Evolutionary conservation across 1,140 invertebrate genomes (phyloP).

Genomic region (Megalonaias nervosa): DNA sequence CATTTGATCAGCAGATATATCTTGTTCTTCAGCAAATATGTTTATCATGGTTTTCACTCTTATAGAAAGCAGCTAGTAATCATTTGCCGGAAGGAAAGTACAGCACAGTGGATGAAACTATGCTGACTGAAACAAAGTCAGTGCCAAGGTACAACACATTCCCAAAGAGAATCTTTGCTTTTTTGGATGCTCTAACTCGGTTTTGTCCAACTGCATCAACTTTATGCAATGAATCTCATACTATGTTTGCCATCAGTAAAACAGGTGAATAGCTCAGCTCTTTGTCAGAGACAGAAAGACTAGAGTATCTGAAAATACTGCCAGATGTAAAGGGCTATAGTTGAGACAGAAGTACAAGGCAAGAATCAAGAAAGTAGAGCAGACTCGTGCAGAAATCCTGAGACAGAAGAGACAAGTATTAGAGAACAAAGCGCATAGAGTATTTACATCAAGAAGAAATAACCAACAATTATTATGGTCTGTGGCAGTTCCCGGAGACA

Average conservation of each 20-base stretch:
- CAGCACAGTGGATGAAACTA: background rate
- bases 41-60: slow-evolving; percentile 1
- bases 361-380: background rate
- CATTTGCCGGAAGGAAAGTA: slow-evolving; percentile 2
- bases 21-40: slow-evolving; percentile 17
- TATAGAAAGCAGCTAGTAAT: slow-evolving; percentile 4
- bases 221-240: slow-evolving; percentile 16
- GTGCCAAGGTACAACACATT: slow-evolving; percentile 25
- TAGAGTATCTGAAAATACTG: background rate
- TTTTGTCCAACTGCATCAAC: slow-evolving; percentile 5
- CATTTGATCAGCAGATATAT: slow-evolving; percentile 8
- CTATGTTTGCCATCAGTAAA: slow-evolving; percentile 33
- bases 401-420: slow-evolving; percentile 18
- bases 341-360: slow-evolving; percentile 10
- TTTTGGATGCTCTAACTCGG: slow-evolving; percentile 22
- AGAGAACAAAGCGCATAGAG: slow-evolving; percentile 16
- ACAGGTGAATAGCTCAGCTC: slow-evolving; percentile 16
- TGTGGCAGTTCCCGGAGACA: slow-evolving; percentile 28
- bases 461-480: slow-evolving; percentile 30
- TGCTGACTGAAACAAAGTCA: slow-evolving; percentile 13
- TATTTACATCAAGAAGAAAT: slow-evolving; percentile 5
- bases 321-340: background rate
- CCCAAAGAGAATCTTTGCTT: slow-evolving; percentile 28
- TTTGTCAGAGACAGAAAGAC: background rate
- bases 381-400: background rate